phyloP scores from a whole-genome alignment of 2,888 invertebrate genomes.

The Malacosoma neustria region DNA sequence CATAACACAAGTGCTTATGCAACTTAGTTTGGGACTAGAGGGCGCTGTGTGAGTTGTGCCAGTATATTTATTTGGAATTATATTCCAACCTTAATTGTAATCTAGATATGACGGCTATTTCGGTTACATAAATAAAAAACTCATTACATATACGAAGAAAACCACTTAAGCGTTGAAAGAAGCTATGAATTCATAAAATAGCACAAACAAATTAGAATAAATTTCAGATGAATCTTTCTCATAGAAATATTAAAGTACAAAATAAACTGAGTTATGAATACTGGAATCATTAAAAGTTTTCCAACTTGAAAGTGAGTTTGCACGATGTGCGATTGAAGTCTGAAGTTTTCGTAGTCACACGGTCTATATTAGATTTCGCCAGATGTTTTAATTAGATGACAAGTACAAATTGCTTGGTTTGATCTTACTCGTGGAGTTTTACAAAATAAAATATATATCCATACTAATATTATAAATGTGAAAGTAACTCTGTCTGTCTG shows the following conservation, averaged over 20 bases:
- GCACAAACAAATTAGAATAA: slow-evolving; percentile 8
- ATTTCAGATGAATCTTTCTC: slow-evolving; percentile 11
- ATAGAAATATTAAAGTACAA: slow-evolving; percentile 5
- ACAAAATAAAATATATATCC: too few relatives aligned
- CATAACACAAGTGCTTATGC: too few relatives aligned
- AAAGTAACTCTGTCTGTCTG: too few relatives aligned
- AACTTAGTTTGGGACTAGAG: too few relatives aligned
- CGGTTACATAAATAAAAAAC: neutral
- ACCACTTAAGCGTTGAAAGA: neutral
- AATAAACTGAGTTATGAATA: neutral
- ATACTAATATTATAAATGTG: too few relatives aligned
- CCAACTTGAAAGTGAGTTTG: slow-evolving; percentile 23
- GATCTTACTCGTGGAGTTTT: too few relatives aligned
- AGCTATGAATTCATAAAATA: neutral
- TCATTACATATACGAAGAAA: neutral
- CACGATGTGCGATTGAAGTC: slow-evolving; percentile 19
- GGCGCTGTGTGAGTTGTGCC: too few relatives aligned
- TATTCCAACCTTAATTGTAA: too few relatives aligned
- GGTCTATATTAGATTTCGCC: slow-evolving; percentile 9
- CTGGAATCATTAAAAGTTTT: slow-evolving; percentile 44
- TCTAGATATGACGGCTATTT: too few relatives aligned
- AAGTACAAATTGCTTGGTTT: too few relatives aligned
- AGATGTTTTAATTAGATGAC: slow-evolving; percentile 1
- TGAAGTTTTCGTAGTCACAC: slow-evolving; percentile 12
- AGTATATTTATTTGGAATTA: too few relatives aligned